Evolutionary conservation across 2,888 invertebrate genomes (phyloP), one percentile per base, ranked within the genome.

Genomic region (Lucinisca nassula): DNA sequence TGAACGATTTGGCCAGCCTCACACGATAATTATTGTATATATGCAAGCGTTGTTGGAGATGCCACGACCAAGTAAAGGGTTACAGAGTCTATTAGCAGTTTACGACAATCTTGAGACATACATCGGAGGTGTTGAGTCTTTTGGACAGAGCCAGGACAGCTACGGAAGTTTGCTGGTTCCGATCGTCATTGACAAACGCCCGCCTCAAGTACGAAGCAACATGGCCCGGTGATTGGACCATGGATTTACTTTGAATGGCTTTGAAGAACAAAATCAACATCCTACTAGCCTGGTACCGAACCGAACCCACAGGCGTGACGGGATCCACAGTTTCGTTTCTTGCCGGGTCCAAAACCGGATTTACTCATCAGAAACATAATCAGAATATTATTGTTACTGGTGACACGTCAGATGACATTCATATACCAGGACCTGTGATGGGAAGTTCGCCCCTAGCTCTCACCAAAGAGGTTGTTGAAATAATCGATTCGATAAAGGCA

Each of bases 41-140:
- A 83, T 83, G 78, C 72, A 83, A 55, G 61, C 83, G 6, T 74
- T 82, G 58, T 35, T 86, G 24, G 76, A 82, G 38, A 12, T 86
- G 32, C 78, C 82, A 1, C 30, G 70, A n/a, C 82, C 79, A 6
- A 67, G 27, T 37, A 73, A 79, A 35, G 35, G n/a, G 37, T 12
- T 74, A 0, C 35, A 67, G 12, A 55, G 77, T 67, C 49, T 84
- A 37, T 45, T 38, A 27, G 8, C 14, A 30, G 82, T 88, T 79
- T 67, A 75, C 35, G 84, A 87, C 81, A 87, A 75, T 38, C 37
- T 83, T 49, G 81, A 87, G 38, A 79, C 58, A 24, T 78, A 84
- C 58, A 77, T 85, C 32, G 70, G 83, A 21, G 85, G 83, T 21
- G 51, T 87, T 21, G 81, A 86, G 78, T 86, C 84, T 4, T 27